A percentile compares a stretch with the other conserved stretches of the same genome.
Evolutionary conservation across 30 jellyfish, hydroid and myxozoan genomes (phyloP).

Genomic region (Aurelia coerulea): DNA sequence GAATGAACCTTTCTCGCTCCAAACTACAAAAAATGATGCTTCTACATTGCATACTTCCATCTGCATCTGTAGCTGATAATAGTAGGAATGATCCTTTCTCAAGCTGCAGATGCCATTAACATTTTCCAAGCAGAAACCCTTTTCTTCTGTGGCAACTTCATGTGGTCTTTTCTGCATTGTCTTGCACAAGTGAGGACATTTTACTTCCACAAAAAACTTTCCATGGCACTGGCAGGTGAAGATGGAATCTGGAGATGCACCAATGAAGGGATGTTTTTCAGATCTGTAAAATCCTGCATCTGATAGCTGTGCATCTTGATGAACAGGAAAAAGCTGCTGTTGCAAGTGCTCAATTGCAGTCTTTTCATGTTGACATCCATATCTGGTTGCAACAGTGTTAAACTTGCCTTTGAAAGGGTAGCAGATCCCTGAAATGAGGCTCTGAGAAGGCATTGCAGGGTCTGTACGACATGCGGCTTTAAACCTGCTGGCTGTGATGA

Average conservation of each 20-base stretch:
- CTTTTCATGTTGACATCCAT: conserved; percentile 13
- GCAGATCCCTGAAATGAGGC: neutral
- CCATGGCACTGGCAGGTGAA: conserved; percentile 10
- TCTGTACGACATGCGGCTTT: conserved; percentile 4
- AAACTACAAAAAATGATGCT: neutral
- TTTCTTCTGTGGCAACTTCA: neutral
- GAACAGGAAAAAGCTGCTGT: neutral
- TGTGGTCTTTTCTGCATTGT: neutral
- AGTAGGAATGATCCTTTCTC: no score
- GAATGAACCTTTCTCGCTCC: neutral
- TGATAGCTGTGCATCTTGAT: no score
- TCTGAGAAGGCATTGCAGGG: neutral
- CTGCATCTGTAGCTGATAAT: no score
- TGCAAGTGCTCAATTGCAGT: neutral
- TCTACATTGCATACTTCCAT: no score
- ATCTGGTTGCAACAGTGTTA: neutral
- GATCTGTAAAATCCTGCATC: neutral
- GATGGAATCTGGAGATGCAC: conserved; percentile 32
- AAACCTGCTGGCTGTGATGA: conserved; percentile 10
- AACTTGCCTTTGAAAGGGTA: conserved; percentile 5
- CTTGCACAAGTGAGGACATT: conserved; percentile 25
- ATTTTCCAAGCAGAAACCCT: no score
- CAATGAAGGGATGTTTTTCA: neutral
- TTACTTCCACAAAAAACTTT: conserved; percentile 5
- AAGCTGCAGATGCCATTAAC: no score